Conservation (phyloP, 1,140 invertebrate genomes). For the Dendrolimus kikuchii region DNA sequence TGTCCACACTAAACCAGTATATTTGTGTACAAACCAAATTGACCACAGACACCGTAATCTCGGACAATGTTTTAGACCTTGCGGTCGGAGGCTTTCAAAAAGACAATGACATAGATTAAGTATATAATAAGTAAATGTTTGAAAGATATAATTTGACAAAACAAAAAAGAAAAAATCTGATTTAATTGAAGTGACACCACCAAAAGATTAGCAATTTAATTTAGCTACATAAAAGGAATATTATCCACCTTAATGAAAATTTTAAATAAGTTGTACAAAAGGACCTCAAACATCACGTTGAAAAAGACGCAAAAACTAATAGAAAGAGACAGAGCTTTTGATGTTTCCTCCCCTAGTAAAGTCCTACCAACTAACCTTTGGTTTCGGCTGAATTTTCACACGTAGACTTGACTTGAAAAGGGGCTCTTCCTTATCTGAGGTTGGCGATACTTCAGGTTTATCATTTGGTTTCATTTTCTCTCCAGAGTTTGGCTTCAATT, state of each 20-base stretch:
- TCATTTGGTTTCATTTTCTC: conserved; percentile 25
- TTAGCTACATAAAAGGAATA: conserved; percentile 11
- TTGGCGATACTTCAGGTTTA: conserved; percentile 24
- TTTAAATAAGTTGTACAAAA: conserved; percentile 20
- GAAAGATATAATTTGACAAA: neutral
- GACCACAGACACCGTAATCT: conserved; percentile 66
- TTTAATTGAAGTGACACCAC: too few relatives aligned
- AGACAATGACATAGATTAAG: conserved; percentile 47
- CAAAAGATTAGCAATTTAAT: too few relatives aligned
- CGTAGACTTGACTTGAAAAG: conserved; percentile 69
- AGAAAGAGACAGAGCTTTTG: conserved; percentile 30
- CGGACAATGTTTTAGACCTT: conserved; percentile 63
- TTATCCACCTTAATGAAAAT: conserved; percentile 18
- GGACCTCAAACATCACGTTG: conserved; percentile 26
- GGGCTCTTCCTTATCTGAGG: conserved; percentile 62
- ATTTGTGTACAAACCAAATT: conserved; percentile 64
- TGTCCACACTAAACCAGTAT: conserved; percentile 14
- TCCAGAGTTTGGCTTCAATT: conserved; percentile 49
- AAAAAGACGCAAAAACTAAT: conserved; percentile 43
- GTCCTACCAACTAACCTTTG: conserved; percentile 60
- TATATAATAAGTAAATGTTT: conserved; percentile 12
- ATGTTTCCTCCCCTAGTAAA: conserved; percentile 6
- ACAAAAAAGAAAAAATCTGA: too few relatives aligned
- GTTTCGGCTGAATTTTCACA: conserved; percentile 42
- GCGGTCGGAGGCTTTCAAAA: conserved; percentile 56